Percentiles rank a stretch among this genome's conserved stretches.
Evolutionary conservation across 2,888 invertebrate genomes (phyloP).

Genomic region (Drosophila melanosoma): DNA sequence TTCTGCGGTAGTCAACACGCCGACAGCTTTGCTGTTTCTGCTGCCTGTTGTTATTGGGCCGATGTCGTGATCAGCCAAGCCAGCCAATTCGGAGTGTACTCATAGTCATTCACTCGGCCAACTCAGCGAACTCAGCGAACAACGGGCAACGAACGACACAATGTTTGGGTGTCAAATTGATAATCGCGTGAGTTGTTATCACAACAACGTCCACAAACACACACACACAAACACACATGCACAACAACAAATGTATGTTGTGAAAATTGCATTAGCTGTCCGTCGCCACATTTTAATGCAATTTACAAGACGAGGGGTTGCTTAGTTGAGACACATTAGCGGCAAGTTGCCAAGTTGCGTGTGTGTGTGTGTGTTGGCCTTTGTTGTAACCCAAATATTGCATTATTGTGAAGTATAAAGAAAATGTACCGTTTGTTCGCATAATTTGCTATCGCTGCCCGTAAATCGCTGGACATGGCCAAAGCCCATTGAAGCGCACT

Average conservation of each 20-base stretch:
- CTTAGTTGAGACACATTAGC: constrained; percentile 46
- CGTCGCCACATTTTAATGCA: constrained; percentile 75
- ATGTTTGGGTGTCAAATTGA: constrained; percentile 81
- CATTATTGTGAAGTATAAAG: constrained; percentile 51
- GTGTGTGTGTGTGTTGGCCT: constrained; percentile 22
- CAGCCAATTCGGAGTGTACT: constrained; percentile 44
- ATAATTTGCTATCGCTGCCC: constrained; percentile 74
- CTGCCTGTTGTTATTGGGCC: constrained; percentile 44
- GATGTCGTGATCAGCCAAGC: constrained; percentile 58
- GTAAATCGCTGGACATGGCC: constrained; percentile 70
- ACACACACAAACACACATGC: constrained; percentile 27
- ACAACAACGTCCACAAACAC: constrained; percentile 66
- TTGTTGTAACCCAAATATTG: constrained; percentile 74
- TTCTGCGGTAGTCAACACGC: constrained; percentile 42
- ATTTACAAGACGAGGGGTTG: constrained; percentile 62
- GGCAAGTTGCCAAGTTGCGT: constrained; percentile 47
- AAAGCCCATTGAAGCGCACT: constrained; percentile 75
- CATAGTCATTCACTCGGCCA: constrained; percentile 45
- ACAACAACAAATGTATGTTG: constrained; percentile 39
- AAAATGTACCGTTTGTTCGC: constrained; percentile 80
- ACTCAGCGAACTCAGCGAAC: constrained; percentile 25
- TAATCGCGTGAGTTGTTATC: constrained; percentile 82
- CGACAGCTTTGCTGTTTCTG: constrained; percentile 26
- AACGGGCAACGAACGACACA: constrained; percentile 57
- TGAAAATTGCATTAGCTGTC: constrained; percentile 70